Conservation (phyloP, 2,888 invertebrate species). For the Eudasyphora cyanicolor region DNA sequence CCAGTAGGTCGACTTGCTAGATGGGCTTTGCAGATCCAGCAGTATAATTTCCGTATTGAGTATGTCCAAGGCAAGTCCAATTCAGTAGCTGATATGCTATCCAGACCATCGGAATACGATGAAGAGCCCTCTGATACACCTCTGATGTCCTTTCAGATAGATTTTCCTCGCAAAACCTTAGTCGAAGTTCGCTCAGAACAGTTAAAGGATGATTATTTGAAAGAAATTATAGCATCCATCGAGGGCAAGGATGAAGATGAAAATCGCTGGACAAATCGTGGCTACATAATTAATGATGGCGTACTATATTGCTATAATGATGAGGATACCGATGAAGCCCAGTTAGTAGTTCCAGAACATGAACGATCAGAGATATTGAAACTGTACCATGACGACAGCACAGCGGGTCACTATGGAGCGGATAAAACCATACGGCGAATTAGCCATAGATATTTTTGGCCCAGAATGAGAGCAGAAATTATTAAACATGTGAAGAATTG, state of each 20-base stretch:
- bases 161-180: no score
- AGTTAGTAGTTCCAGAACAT: no score
- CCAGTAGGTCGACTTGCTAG: no score
- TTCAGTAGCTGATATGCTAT: conserved; percentile 41
- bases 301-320: conserved; percentile 8
- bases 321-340: conserved; percentile 47
- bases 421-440: no score
- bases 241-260: conserved; percentile 32
- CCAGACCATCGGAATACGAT: conserved; percentile 22
- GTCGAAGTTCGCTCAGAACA: conserved; percentile 40
- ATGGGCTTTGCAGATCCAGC: no score
- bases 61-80: conserved; percentile 68
- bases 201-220: conserved; percentile 14
- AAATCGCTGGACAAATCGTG: not conserved
- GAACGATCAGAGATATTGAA: conserved; percentile 35
- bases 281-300: conserved; percentile 17
- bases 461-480: conserved; percentile 59
- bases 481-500: conserved; percentile 45
- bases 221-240: conserved; percentile 18
- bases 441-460: conserved; percentile 63
- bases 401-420: no score
- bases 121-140: not conserved
- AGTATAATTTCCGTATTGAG: no score
- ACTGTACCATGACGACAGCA: conserved; percentile 61
- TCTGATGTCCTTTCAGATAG: not conserved